Evolutionary conservation across 2,797 vertebrate genomes (phyloP).

Genomic region (Sebastes kiyomatsui): DNA sequence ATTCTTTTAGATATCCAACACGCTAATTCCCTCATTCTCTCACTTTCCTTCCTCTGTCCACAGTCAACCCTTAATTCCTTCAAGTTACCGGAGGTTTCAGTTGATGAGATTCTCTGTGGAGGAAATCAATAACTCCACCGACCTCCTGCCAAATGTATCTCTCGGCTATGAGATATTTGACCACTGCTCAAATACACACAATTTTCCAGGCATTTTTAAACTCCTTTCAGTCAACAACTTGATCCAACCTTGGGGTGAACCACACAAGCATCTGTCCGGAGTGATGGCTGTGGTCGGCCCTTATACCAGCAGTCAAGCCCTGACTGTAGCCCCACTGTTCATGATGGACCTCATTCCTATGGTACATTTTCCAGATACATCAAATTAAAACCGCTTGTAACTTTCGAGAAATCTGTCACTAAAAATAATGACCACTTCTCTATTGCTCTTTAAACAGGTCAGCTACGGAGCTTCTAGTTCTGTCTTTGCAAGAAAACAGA

Average conservation of each 20-base stretch:
- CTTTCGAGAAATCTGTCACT: neutral
- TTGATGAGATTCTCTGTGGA: constrained; percentile 86
- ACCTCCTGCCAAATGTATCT: constrained; percentile 81
- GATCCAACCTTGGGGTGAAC: constrained; percentile 33
- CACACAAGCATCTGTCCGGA: constrained; percentile 35
- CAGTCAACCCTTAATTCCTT: constrained; percentile 60
- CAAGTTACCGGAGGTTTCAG: constrained; percentile 82
- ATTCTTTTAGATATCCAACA: neutral
- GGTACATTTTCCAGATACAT: too few species aligned
- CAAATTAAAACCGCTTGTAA: constrained; percentile 54
- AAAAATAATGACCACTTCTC: neutral
- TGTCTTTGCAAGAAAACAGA: constrained; percentile 59
- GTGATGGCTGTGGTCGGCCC: constrained; percentile 71
- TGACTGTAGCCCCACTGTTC: constrained; percentile 66
- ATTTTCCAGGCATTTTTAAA: constrained; percentile 62
- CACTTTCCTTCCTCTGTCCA: neutral
- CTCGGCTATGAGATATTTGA: constrained; percentile 88
- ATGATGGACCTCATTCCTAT: constrained; percentile 70
- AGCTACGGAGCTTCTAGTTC: constrained; percentile 74
- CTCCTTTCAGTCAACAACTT: constrained; percentile 64
- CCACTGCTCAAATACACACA: constrained; percentile 72
- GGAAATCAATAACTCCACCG: constrained; percentile 84
- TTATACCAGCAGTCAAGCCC: constrained; percentile 48
- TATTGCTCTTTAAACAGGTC: constrained; percentile 63
- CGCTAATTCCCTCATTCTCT: neutral